Evolutionary conservation across 1,140 invertebrate species (phyloP).

Genomic region (Lycorma delicatula): DNA sequence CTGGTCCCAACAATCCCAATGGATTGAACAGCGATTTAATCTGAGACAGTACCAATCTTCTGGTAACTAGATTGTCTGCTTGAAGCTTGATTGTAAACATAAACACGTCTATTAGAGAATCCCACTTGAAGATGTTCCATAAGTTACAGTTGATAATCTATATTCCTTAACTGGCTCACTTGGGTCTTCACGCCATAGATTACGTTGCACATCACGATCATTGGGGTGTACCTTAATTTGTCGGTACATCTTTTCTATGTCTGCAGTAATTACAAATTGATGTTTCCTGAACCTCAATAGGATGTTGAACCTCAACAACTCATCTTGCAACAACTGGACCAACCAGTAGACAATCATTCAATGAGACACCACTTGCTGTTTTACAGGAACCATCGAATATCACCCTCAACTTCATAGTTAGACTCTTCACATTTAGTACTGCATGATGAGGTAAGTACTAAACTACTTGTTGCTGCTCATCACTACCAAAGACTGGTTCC

Average conservation of each 20-base stretch:
- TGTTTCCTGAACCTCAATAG: constrained; percentile 33
- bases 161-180: constrained; percentile 28
- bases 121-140: constrained; percentile 31
- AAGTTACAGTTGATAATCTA: constrained; percentile 31
- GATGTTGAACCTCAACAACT: constrained; percentile 34
- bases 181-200: constrained; percentile 33
- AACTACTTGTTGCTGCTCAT: background rate
- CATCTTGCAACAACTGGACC: constrained; percentile 36
- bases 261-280: constrained; percentile 28
- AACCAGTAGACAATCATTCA: constrained; percentile 29
- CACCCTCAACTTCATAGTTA: constrained; percentile 32
- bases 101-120: no score
- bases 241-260: constrained; percentile 31
- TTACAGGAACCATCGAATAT: constrained; percentile 35
- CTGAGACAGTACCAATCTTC: no score
- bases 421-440: no score
- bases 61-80: no score
- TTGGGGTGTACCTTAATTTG: constrained; percentile 17
- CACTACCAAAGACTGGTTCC: background rate
- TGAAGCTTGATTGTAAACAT: no score
- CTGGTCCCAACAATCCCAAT: no score
- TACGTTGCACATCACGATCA: constrained; percentile 31
- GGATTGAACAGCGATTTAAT: no score
- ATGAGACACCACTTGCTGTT: constrained; percentile 23
- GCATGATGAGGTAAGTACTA: constrained; percentile 31